Base-by-base conservation (phyloP, 30 jellyfish, hydroid and myxozoan species). In the Turritopsis rubra region DNA sequence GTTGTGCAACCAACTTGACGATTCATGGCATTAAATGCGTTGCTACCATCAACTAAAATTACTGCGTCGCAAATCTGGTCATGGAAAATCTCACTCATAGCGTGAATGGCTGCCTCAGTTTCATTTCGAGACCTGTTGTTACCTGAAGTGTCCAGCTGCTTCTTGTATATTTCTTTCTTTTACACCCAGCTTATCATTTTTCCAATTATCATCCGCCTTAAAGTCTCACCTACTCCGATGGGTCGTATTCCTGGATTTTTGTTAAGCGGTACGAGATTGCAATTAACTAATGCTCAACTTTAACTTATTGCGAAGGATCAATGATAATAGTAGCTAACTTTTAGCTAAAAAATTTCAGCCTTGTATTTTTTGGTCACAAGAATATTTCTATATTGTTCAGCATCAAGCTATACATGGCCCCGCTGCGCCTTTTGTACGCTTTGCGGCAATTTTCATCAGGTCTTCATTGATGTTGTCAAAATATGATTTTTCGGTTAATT, bases 171-270 rank as follows among this genome's bases (percentile, higher is more conserved):
- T 18, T 16, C 72, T 16, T 54, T 18, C 72, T 16, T 18, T 54
- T 54, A 54, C n/a, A 54, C 72, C 72, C 72, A 54, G 72, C 72
- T 54, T 54, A 54, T 16, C 72, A 54, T n/a, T 54, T 54, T 54
- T 16, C 72, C 72, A 54, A 54, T 54, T 16, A 54, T 54, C n/a
- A 18, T 54, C 18, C 72, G 72, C n/a, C n/a, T n/a, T 54, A 54
- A 54, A 16, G n/a, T 54, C n/a, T 54, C 72, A 16, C 72, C 72
- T 18, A 16, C n/a, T n/a, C 72, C 72, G 18, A 54, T 54, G 19
- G 72, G 72, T 54, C 72, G 72, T 16, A 54, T 54, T 16, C 72
- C 72, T 54, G 72, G 72, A 54, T 54, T 54, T 54, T 54, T 54
- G 72, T 54, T n/a, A 18, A 54, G n/a, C 72, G 72, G 72, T 16